These are phyloP conservation scores for Bombylius major DNA, from an alignment of 2,888 invertebrate species.

Conservation along the genomic window DNA sequence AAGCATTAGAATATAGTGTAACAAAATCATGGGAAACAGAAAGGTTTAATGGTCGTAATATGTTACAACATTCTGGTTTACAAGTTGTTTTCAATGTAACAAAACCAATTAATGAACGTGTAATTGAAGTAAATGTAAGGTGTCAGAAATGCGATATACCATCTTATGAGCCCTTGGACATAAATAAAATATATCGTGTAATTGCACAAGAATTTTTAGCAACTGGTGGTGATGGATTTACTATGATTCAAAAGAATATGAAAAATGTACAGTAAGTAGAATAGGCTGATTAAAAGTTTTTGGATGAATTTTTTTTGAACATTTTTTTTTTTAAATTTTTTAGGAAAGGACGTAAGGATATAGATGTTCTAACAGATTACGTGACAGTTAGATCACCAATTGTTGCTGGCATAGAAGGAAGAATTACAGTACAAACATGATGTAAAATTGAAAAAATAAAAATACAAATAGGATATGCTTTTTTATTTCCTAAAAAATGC, in stretches of 20 bases:
- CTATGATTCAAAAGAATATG: conserved; percentile 33
- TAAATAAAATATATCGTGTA: conserved; percentile 46
- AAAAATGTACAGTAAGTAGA: conserved; percentile 27
- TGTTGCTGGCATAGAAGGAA: conserved; percentile 19
- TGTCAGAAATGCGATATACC: conserved; percentile 55
- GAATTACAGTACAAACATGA: conserved; percentile 14
- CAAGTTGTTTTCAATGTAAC: conserved; percentile 43
- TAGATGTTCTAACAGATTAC: conserved; percentile 25
- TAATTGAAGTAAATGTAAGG: conserved; percentile 42
- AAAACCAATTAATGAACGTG: conserved; percentile 44
- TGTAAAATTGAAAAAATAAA: too few relatives aligned
- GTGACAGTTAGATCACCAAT: conserved; percentile 20
- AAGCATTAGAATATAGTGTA: conserved; percentile 48
- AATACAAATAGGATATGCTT: too few relatives aligned
- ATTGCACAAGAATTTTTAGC: conserved; percentile 48
- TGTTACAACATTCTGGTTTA: conserved; percentile 48
- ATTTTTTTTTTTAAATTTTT: neutral
- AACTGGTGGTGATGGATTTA: conserved; percentile 58
- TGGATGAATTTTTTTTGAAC: neutral
- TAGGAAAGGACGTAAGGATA: conserved; percentile 24
- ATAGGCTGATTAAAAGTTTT: neutral
- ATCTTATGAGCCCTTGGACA: conserved; percentile 44
- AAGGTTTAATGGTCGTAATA: conserved; percentile 38
- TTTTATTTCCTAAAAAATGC: too few relatives aligned
- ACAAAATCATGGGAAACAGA: conserved; percentile 29